Base-by-base conservation (phyloP, 1,140 invertebrate species). In the Drosophila virilis region DNA sequence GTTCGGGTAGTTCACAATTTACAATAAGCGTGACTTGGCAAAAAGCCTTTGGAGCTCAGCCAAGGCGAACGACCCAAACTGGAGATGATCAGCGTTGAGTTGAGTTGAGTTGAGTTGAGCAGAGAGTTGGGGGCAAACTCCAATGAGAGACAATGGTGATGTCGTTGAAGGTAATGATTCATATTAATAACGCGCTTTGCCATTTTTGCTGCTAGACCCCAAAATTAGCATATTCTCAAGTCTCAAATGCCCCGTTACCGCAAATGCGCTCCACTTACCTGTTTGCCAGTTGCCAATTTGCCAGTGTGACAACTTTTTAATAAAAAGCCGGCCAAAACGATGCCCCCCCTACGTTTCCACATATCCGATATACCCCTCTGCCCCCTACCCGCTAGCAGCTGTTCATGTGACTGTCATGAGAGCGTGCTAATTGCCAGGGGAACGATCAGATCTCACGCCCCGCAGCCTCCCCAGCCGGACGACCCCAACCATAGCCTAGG, bases 141-240 rank as follows among this genome's bases (percentile, higher is more conserved):
- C 43, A 76, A 22, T 8, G 12, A 50, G 48, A 71, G 71, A 79
- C 61, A 71, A 55, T 61, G 74, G 84, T 68, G 84, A 88, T 83
- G 74, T 89, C 84, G 84, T 78, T 73, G 84, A 89, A 89, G 84
- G 84, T 78, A 71, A 77, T 89, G 84, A 89, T 78, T 89, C 84
- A 89, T 76, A 74, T 80, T 13, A 50, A 65, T 54, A 58, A 59
- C 38, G 17, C 37, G 40, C 9, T 57, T 45, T 57, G 46, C 58
- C 58, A 15, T 15, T 13, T 17, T 62, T 75, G 80, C 66, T 74
- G 68, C 22, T 28, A 17, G 10, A 68, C 69, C 69, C 83, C 76
- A 74, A 66, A 80, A 89, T 89, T 89, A 90, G 80, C 85, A 89
- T 89, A 90, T 84, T 89, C 79, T 88, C 77, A 89, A 83, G 59